Percentiles rank a stretch among this genome's conserved stretches.
Conservation (phyloP, 2,113 vertebrate species). For the Pampusana beccarii region DNA sequence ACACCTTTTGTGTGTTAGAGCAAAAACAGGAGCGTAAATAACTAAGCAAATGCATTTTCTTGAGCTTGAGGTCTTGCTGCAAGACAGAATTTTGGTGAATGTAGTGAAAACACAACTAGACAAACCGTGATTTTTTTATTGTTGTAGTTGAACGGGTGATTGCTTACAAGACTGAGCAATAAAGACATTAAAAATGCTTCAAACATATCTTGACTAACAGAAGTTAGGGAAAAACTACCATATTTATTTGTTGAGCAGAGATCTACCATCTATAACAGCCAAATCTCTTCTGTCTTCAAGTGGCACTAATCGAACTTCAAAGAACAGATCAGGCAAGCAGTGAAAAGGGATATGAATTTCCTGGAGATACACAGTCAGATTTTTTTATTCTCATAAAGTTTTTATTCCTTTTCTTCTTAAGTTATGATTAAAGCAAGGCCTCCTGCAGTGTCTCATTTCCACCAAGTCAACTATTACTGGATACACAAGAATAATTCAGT, state of each 20-base stretch:
- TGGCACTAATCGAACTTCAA: neutral
- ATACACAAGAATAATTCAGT: neutral
- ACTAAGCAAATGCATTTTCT: neutral
- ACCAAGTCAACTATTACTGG: neutral
- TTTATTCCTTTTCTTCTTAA: neutral
- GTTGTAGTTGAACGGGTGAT: neutral
- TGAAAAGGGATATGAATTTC: neutral
- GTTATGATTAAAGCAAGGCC: neutral
- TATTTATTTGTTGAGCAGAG: neutral
- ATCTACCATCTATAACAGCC: neutral
- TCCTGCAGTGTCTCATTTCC: neutral
- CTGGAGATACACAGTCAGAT: neutral
- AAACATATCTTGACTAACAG: neutral
- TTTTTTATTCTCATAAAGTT: neutral
- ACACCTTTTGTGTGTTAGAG: neutral
- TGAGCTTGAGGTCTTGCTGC: neutral
- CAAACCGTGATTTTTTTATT: neutral
- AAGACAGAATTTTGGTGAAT: neutral
- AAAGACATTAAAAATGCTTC: neutral
- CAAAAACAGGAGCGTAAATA: neutral
- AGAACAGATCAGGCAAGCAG: neutral
- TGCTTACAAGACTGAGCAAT: neutral
- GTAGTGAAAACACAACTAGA: neutral
- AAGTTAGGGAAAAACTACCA: neutral
- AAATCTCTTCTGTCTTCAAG: neutral